These are phyloP conservation scores for Lanius ludovicianus DNA, from an alignment of 2,113 vertebrate genomes.

Conservation along the genomic window DNA sequence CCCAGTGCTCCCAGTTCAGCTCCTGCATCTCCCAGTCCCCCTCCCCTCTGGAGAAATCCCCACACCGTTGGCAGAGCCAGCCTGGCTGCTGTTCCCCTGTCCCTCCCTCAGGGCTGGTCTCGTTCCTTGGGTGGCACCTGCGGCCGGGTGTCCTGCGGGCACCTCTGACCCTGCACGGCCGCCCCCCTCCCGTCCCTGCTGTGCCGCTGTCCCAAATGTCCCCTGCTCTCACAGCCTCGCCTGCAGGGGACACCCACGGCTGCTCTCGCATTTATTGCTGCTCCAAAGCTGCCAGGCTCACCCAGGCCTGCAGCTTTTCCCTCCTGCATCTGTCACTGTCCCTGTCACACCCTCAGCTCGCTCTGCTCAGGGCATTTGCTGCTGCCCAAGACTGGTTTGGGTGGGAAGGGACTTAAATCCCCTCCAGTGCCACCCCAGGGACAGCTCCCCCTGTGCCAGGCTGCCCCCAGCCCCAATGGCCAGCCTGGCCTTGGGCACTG, in stretches of 20 bases:
- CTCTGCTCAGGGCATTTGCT: not conserved
- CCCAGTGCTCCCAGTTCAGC: not conserved
- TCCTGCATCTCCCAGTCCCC: not conserved
- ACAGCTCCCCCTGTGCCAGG: too few species aligned
- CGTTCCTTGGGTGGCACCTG: not conserved
- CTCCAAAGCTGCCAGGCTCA: not conserved
- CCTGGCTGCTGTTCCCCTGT: not conserved
- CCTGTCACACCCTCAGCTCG: not conserved
- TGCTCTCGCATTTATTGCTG: too few species aligned
- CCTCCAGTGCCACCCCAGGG: not conserved
- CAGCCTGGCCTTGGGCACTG: not conserved
- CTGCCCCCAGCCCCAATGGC: not conserved
- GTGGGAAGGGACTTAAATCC: not conserved
- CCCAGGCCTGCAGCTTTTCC: not conserved
- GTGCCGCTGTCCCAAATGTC: not conserved
- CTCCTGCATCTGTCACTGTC: not conserved
- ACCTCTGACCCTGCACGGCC: not conserved
- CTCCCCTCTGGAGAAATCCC: not conserved
- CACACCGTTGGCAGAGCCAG: fast-evolving
- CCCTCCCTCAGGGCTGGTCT: not conserved
- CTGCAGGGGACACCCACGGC: not conserved
- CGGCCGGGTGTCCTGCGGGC: not conserved
- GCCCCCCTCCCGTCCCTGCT: not conserved
- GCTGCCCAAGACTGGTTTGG: not conserved
- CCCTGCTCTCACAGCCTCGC: not conserved